Evolutionary conservation across 2,113 vertebrate genomes (phyloP), one percentile per base, ranked within the genome.

Genomic region (Butorides virescens): DNA sequence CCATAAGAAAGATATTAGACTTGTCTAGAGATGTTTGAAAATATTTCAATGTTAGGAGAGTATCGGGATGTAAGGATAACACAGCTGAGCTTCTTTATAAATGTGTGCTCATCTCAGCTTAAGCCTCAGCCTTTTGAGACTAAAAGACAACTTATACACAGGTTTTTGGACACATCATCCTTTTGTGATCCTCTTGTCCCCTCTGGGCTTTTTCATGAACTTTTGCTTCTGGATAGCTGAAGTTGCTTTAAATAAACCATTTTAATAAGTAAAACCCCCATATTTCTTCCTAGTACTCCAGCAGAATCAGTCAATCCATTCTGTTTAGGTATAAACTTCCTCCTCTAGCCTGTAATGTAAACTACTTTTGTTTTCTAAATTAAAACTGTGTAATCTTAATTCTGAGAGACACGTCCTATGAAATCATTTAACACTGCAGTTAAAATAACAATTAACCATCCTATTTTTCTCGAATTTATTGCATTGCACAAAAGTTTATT

Each of bases 351-450:
- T 90, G 29, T 81, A 85, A 88, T 79, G 50, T n/a, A 49, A 44
- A 20, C 12, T 52, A 72, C 62, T 94, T 21, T 77, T 92, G 34
- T 90, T 96, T 94, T 88, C 73, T 97, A 93, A 96, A 94, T 88
- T 94, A 85, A 81, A 92, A 11, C 32, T 84, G 22, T 92, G 46
- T 85, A 47, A 93, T 97, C 77, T 92, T 87, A 92, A 75, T 92
- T 93, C 88, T 94, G 88, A 94, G 94, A 94, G 44, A 56, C 63
- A 67, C 36, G 0, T 22, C 21, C 11, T 26, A 17, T 42, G 56
- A 90, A 90, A 87, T 37, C 1, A 62, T 76, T 76, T 30, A 50
- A 65, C 4, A 27, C 13, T 70, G 3, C 11, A n/a, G 32, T 73
- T 80, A 63, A 47, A 83, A 7, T 55, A 86, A 47, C 5, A 50